Conservation (phyloP, 2,888 invertebrate species). For the Allolobophora icterica region DNA sequence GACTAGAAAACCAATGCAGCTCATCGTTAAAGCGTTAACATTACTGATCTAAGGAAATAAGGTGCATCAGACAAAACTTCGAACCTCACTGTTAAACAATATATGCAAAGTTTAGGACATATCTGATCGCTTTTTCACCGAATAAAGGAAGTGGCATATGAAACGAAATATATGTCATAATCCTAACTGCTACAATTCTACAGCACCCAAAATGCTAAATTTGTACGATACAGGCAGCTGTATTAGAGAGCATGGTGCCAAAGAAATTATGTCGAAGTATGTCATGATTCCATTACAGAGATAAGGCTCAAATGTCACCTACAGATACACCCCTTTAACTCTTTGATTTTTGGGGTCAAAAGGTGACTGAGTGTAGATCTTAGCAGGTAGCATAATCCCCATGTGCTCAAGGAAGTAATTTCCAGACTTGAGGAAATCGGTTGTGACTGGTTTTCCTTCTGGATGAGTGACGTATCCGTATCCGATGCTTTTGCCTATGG, state of each 20-base stretch:
- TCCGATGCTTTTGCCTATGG: slow-evolving; percentile 71
- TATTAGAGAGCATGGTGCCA: neutral
- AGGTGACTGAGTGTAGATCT: slow-evolving; percentile 76
- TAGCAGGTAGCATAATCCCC: slow-evolving; percentile 73
- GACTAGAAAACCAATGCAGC: too few species aligned
- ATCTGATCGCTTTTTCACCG: neutral
- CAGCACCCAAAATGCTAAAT: neutral
- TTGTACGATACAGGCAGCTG: neutral
- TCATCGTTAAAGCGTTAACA: too few species aligned
- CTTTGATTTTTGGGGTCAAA: slow-evolving; percentile 82
- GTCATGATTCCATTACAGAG: neutral
- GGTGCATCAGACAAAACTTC: neutral
- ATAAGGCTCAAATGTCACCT: neutral
- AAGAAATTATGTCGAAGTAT: neutral
- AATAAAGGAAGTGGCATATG: neutral
- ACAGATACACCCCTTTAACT: slow-evolving; percentile 71
- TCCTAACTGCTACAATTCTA: neutral
- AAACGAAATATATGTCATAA: neutral
- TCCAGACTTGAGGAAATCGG: slow-evolving; percentile 69
- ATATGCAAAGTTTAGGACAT: neutral
- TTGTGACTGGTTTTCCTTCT: slow-evolving; percentile 68
- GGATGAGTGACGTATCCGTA: slow-evolving; percentile 71
- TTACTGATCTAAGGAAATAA: neutral
- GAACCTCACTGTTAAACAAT: neutral
- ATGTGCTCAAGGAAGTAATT: slow-evolving; percentile 81